These are phyloP conservation scores for Bursaphelenchus okinawaensis DNA, from an alignment of 2,888 invertebrate genomes.

Conservation along the genomic window DNA sequence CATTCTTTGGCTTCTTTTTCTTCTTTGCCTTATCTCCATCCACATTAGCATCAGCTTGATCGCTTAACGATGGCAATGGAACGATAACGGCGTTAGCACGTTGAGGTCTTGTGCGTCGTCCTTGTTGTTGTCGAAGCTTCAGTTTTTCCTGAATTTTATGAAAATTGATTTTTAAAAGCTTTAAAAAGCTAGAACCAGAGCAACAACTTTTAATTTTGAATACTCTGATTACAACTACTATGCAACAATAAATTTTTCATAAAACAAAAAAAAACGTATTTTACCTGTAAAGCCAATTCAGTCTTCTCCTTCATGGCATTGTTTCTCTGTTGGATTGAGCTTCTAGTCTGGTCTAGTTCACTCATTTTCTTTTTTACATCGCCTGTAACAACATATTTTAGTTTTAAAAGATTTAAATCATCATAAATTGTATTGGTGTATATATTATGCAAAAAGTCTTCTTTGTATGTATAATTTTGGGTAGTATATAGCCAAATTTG, in stretches of 20 bases:
- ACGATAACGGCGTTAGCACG: slow-evolving; percentile 27
- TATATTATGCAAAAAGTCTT: no score
- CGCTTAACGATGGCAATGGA: slow-evolving; percentile 12
- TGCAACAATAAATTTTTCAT: no score
- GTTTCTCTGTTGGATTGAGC: slow-evolving; percentile 46
- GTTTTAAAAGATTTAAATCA: background rate
- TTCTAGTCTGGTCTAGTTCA: slow-evolving; percentile 47
- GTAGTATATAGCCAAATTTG: no score
- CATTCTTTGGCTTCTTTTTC: no score
- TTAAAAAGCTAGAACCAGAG: no score
- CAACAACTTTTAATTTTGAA: no score
- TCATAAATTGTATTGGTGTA: no score
- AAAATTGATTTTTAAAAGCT: slow-evolving; percentile 1
- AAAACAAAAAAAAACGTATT: background rate
- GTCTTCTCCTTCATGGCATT: slow-evolving; percentile 46
- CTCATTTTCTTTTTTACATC: slow-evolving; percentile 51
- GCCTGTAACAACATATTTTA: slow-evolving; percentile 26
- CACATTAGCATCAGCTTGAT: slow-evolving; percentile 13
- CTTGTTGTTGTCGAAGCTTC: slow-evolving; percentile 41
- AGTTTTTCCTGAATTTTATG: slow-evolving; percentile 38
- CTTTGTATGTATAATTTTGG: no score
- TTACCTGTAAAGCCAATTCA: slow-evolving; percentile 45
- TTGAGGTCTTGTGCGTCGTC: slow-evolving; percentile 31
- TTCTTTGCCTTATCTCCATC: no score
- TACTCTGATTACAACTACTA: no score